phyloP scores from a whole-genome alignment of 2,888 invertebrate genomes.

The Lasioglossum morio region DNA sequence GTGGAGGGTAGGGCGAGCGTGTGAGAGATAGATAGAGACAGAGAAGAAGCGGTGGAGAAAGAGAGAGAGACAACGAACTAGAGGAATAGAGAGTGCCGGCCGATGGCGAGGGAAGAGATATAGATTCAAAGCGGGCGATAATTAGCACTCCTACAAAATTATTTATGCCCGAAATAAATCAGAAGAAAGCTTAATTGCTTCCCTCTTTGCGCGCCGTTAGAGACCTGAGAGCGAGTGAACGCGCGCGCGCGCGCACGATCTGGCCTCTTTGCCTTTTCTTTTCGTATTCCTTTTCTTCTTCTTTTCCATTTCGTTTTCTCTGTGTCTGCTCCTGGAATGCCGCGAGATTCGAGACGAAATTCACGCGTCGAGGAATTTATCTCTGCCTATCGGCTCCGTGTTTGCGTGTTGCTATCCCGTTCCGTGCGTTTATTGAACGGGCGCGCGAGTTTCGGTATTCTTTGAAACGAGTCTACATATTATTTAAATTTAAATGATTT shows the following conservation, averaged over 20 bases:
- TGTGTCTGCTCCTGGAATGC: conserved; percentile 27
- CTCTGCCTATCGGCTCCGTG: background rate
- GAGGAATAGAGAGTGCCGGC: conserved; percentile 18
- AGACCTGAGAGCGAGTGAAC: conserved; percentile 56
- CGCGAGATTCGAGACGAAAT: conserved; percentile 44
- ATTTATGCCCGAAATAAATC: conserved; percentile 83
- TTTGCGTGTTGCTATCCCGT: background rate
- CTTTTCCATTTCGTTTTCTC: conserved; percentile 13
- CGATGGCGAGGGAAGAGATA: conserved; percentile 58
- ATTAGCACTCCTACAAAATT: conserved; percentile 83
- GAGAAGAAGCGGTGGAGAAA: background rate
- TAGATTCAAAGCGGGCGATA: conserved; percentile 78
- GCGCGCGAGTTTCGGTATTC: background rate
- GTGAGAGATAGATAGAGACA: conserved; percentile 4
- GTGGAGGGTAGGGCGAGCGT: background rate
- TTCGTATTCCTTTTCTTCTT: background rate
- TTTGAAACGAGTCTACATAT: background rate
- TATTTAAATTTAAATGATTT: conserved; percentile 12
- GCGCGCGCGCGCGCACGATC: conserved; percentile 68
- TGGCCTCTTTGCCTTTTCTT: conserved; percentile 33
- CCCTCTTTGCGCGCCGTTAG: conserved; percentile 71
- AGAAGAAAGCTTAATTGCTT: conserved; percentile 82
- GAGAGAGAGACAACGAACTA: background rate
- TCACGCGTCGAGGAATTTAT: conserved; percentile 17
- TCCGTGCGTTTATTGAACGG: background rate